Conservation (phyloP, 2,888 invertebrate genomes). For the Cecidostiba fungosa region DNA sequence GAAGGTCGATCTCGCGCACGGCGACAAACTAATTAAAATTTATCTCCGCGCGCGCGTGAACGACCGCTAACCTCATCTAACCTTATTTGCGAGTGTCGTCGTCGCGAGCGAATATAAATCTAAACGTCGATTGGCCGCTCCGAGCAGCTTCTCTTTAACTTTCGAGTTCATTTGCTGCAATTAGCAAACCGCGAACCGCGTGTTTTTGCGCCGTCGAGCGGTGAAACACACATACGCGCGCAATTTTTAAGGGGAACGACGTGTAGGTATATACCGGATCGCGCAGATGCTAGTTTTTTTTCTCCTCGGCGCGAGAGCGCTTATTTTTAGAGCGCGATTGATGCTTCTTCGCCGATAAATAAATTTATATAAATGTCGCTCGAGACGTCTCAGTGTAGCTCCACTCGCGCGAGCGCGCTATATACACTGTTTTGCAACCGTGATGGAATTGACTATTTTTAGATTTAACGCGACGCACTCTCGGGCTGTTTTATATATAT, state of each 20-base stretch:
- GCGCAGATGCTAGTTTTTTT: conserved; percentile 3
- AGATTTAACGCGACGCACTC: background rate
- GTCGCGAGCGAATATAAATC: conserved; percentile 50
- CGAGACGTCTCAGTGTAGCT: background rate
- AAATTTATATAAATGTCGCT: conserved; percentile 31
- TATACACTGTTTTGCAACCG: conserved; percentile 9
- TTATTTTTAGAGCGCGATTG: conserved; percentile 66
- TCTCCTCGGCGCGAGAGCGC: conserved; percentile 56
- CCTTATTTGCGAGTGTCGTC: conserved; percentile 44
- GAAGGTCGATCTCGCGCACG: conserved; percentile 64
- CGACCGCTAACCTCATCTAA: conserved; percentile 56
- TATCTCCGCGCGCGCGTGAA: conserved; percentile 46
- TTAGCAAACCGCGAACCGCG: conserved; percentile 44
- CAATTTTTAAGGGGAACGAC: background rate
- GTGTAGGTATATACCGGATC: background rate
- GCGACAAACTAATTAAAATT: conserved; percentile 60
- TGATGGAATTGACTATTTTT: conserved; percentile 33
- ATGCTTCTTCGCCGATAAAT: conserved; percentile 47
- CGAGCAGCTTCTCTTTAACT: conserved; percentile 21
- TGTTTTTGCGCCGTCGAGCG: background rate
- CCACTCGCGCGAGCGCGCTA: background rate
- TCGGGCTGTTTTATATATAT: background rate
- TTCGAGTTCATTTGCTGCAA: conserved; percentile 58
- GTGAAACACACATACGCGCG: background rate
- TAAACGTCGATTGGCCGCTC: background rate